These are phyloP conservation scores for Platyscapa corneri DNA, from an alignment of 1,140 invertebrate genomes.

Conservation along the genomic window DNA sequence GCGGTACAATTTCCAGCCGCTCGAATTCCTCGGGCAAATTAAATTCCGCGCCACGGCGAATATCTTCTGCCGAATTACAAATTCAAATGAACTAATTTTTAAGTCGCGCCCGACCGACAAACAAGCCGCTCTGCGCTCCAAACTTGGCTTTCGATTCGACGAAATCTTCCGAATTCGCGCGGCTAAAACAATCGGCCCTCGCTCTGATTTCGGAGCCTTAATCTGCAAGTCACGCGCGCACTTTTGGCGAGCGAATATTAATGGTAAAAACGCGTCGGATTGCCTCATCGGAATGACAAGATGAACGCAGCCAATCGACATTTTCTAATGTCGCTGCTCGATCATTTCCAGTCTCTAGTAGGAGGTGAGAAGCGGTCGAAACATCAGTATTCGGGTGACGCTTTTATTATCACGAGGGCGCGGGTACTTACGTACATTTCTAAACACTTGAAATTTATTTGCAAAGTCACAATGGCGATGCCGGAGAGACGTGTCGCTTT, in stretches of 20 bases:
- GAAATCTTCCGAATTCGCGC: no score
- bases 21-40: no score
- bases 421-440: not conserved
- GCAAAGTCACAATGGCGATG: not conserved
- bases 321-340: not conserved
- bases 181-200: no score
- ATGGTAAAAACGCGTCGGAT: no score
- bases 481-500: not conserved
- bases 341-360: not conserved
- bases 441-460: not conserved
- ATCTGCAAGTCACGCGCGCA: no score
- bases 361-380: not conserved
- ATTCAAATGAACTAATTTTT: not conserved
- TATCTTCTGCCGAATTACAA: not conserved
- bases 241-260: no score
- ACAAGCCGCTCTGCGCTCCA: no score
- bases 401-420: not conserved
- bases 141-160: no score
- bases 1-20: no score
- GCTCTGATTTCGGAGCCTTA: no score
- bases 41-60: no score
- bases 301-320: not conserved
- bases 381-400: not conserved
- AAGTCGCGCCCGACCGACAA: no score
- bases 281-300: not conserved